Percentiles rank a stretch among this genome's conserved stretches.
phyloP scores from a whole-genome alignment of 2,113 vertebrate genomes.

The Chlorodrepanis virens region DNA sequence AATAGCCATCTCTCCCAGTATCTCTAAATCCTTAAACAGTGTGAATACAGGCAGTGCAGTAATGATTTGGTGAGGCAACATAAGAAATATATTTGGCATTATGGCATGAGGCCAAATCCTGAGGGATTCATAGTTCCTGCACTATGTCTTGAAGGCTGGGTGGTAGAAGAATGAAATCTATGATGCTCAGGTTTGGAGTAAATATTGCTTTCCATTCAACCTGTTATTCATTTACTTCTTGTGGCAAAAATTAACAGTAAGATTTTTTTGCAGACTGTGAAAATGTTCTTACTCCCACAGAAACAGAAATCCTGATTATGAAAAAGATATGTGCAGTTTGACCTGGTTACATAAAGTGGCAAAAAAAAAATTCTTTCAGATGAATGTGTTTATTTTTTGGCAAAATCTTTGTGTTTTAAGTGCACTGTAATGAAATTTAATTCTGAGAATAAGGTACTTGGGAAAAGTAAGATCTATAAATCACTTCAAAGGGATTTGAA shows the following conservation, averaged over 20 bases:
- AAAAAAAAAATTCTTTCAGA: neutral
- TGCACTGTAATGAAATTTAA: neutral
- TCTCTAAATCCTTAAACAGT: neutral
- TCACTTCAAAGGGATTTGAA: neutral
- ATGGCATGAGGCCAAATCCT: neutral
- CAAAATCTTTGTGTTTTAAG: neutral
- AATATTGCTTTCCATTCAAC: neutral
- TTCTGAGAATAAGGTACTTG: neutral
- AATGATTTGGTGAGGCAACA: neutral
- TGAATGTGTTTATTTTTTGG: rapidly evolving
- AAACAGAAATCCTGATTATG: neutral
- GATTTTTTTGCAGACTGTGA: neutral
- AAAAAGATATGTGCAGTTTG: neutral
- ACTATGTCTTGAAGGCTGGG: neutral
- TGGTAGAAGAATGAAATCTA: neutral
- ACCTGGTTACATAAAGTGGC: neutral
- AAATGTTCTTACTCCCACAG: neutral
- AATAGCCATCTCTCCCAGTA: neutral
- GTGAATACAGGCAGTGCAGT: neutral
- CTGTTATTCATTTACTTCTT: neutral
- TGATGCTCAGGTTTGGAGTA: neutral
- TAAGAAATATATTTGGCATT: neutral
- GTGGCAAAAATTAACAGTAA: neutral
- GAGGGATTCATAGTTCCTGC: neutral
- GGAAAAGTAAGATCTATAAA: neutral